These are phyloP conservation scores for Beris morrisii DNA, from an alignment of 2,888 invertebrate species.

Conservation along the genomic window DNA sequence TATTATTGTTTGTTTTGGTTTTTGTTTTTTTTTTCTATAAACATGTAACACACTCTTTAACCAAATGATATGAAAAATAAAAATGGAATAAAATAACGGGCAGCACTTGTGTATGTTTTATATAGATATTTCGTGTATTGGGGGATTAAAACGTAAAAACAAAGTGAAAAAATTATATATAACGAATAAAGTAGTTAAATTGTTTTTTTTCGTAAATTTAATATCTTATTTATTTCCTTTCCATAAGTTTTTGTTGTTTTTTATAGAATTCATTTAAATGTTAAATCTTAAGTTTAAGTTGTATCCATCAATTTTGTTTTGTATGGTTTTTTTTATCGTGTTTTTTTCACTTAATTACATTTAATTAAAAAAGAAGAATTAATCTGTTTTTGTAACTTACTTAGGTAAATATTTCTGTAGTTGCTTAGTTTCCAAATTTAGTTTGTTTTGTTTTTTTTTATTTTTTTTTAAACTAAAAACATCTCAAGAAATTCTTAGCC, in stretches of 20 bases:
- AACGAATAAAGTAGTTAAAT: constrained; percentile 11
- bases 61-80: too few relatives aligned
- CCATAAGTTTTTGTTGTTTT: constrained; percentile 35
- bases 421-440: constrained; percentile 41
- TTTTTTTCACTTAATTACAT: constrained; percentile 28
- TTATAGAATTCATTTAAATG: background rate
- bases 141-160: constrained; percentile 30
- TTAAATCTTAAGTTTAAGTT: background rate
- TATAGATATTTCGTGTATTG: background rate
- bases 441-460: background rate
- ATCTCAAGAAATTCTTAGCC: constrained; percentile 42
- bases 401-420: constrained; percentile 37
- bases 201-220: constrained; percentile 34
- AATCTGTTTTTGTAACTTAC: constrained; percentile 39
- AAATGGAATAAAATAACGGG: too few relatives aligned
- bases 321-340: background rate
- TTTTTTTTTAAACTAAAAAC: constrained; percentile 31
- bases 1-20: too few relatives aligned
- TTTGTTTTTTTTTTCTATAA: too few relatives aligned
- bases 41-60: too few relatives aligned
- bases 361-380: constrained; percentile 38
- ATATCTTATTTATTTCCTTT: constrained; percentile 38
- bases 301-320: constrained; percentile 24
- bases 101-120: too few relatives aligned
- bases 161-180: constrained; percentile 8